Conservation (phyloP, 92 coral and sea anemone genomes). For the Parazoanthus darwini region DNA sequence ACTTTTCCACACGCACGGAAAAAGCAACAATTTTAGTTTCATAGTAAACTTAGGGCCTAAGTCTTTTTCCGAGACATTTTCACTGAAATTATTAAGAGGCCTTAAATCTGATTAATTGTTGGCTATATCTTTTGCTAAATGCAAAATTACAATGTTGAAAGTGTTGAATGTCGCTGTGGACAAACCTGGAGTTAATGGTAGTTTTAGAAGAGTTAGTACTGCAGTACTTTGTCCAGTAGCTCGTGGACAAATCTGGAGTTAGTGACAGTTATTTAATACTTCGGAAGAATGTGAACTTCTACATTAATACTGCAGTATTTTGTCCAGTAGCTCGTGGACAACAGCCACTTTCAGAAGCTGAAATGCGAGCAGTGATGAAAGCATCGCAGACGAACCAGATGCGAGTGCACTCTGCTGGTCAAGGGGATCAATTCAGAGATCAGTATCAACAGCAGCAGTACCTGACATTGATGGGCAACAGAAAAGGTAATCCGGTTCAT, state of each 20-base stretch:
- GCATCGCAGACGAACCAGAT: constrained; percentile 87
- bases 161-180: background rate
- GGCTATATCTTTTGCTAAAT: background rate
- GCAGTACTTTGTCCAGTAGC: background rate
- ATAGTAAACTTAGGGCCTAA: too few species aligned
- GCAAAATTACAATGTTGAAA: background rate
- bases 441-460: constrained; percentile 52
- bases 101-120: too few species aligned
- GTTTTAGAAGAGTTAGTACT: background rate
- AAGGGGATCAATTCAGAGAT: constrained; percentile 46
- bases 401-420: constrained; percentile 51
- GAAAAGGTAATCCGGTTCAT: constrained; percentile 55
- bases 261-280: too few species aligned
- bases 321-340: constrained; percentile 42
- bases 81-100: background rate
- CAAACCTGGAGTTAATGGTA: too few species aligned
- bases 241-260: constrained; percentile 34
- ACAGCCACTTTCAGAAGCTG: constrained; percentile 86
- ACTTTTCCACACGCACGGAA: too few species aligned
- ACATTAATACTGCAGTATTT: background rate
- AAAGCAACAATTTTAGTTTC: too few species aligned
- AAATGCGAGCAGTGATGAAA: constrained; percentile 94
- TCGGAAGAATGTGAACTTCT: background rate
- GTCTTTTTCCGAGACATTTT: background rate
- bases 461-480: constrained; percentile 60